These are phyloP conservation scores for Daptonema setosum DNA, from an alignment of 2,888 invertebrate species.

Conservation along the genomic window DNA sequence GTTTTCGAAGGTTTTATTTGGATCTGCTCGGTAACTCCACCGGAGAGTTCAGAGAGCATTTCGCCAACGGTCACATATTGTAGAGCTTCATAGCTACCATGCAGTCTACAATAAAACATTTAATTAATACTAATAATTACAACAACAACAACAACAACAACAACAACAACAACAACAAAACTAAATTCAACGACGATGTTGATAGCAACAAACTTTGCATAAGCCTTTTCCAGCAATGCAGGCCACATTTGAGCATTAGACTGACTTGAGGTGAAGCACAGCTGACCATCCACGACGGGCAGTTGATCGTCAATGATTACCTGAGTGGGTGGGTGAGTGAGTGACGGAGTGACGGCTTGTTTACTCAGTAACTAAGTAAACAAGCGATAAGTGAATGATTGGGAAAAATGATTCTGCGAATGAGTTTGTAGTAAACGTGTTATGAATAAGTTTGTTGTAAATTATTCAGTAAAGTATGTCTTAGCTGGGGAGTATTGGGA, in stretches of 20 bases:
- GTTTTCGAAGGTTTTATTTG: neutral
- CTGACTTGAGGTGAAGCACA: conserved; percentile 62
- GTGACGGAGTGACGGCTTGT: no score
- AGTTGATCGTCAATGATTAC: conserved; percentile 59
- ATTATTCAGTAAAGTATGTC: no score
- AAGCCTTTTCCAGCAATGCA: conserved; percentile 67
- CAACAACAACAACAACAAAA: no score
- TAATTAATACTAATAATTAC: no score
- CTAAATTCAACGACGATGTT: neutral
- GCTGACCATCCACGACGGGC: conserved; percentile 61
- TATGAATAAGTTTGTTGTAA: no score
- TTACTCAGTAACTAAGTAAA: no score
- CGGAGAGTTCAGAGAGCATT: conserved; percentile 6
- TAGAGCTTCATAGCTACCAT: conserved; percentile 74
- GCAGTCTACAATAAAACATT: conserved; percentile 39
- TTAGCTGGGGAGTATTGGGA: no score
- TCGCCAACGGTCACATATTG: conserved; percentile 32
- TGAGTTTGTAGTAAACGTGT: no score
- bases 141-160: no score
- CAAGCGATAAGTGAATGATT: no score
- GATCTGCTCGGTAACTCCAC: conserved; percentile 5
- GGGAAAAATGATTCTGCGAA: no score
- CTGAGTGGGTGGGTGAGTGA: no score
- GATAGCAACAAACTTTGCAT: conserved; percentile 51
- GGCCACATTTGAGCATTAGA: conserved; percentile 67